Conservation (phyloP, 2,888 invertebrate species). For the Volucella inanis region DNA sequence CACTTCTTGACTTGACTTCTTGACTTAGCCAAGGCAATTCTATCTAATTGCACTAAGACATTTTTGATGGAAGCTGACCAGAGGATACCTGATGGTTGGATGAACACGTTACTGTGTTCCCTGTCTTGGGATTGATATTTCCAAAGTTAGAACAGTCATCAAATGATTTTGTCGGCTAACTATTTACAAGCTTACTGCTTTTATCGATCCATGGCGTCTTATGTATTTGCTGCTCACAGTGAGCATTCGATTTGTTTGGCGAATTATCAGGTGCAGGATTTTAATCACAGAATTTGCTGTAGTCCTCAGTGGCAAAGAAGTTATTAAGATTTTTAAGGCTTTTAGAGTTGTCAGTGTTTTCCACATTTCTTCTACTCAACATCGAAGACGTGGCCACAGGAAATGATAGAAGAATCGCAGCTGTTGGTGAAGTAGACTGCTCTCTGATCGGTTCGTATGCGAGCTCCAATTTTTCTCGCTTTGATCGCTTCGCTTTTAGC, state of each 20-base stretch:
- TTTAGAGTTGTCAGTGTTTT: no score
- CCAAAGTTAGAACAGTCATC: constrained; percentile 30
- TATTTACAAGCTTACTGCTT: neutral
- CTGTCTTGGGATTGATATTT: constrained; percentile 37
- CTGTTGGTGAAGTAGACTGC: no score
- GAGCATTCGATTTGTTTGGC: constrained; percentile 15
- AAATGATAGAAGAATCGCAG: no score
- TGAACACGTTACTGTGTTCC: constrained; percentile 29
- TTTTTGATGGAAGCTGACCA: no score
- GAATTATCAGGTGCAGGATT: constrained; percentile 35
- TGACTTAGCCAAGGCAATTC: neutral
- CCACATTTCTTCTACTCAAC: no score
- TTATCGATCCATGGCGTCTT: neutral
- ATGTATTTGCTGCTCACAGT: neutral
- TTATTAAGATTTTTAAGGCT: no score
- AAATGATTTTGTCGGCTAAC: neutral
- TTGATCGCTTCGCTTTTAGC: neutral
- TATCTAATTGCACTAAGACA: neutral
- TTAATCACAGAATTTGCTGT: constrained; percentile 74
- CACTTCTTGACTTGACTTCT: no score
- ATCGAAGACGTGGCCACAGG: no score
- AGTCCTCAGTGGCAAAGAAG: constrained; percentile 75
- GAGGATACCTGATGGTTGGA: constrained; percentile 31
- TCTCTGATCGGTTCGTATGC: constrained; percentile 84
- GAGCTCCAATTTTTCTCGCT: constrained; percentile 82